Percentiles rank a stretch among this genome's conserved stretches.
These are phyloP conservation scores for Pyrocephalus nanus DNA, from an alignment of 2,797 vertebrate species.

Conservation along the genomic window DNA sequence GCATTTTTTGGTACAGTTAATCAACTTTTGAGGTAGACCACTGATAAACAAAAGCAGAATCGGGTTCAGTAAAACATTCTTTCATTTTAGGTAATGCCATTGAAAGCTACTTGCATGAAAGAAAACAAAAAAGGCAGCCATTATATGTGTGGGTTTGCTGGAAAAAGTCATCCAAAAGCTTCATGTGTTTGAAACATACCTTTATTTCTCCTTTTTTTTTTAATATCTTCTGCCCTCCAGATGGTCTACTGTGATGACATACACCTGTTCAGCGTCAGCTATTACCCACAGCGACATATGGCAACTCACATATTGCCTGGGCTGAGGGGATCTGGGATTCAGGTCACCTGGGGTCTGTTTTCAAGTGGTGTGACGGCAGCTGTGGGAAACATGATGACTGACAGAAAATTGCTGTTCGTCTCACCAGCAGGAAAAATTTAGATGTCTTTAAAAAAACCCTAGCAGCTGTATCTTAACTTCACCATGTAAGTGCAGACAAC, in stretches of 20 bases:
- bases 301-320: slow-evolving; percentile 69
- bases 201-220: background rate
- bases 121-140: background rate
- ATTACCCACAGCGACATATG: slow-evolving; percentile 76
- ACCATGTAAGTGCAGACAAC: background rate
- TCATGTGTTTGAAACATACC: slow-evolving; percentile 44
- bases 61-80: background rate
- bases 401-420: slow-evolving; percentile 65
- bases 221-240: slow-evolving; percentile 62
- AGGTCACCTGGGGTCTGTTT: slow-evolving; percentile 79
- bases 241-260: slow-evolving; percentile 71
- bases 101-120: slow-evolving; percentile 16
- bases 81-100: background rate
- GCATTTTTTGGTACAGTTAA: background rate
- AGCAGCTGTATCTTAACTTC: slow-evolving; percentile 36
- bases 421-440: slow-evolving; percentile 57
- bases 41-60: background rate
- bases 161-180: slow-evolving; percentile 12
- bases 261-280: slow-evolving; percentile 76
- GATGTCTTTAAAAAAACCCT: slow-evolving; percentile 52
- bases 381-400: slow-evolving; percentile 72
- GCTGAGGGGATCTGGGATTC: slow-evolving; percentile 61
- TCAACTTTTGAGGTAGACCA: background rate
- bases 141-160: background rate
- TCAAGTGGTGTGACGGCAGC: slow-evolving; percentile 76